A percentile compares a stretch with the other conserved stretches of the same genome.
Evolutionary conservation across 2,888 invertebrate genomes (phyloP).

Genomic region (Scotopteryx bipunctaria): DNA sequence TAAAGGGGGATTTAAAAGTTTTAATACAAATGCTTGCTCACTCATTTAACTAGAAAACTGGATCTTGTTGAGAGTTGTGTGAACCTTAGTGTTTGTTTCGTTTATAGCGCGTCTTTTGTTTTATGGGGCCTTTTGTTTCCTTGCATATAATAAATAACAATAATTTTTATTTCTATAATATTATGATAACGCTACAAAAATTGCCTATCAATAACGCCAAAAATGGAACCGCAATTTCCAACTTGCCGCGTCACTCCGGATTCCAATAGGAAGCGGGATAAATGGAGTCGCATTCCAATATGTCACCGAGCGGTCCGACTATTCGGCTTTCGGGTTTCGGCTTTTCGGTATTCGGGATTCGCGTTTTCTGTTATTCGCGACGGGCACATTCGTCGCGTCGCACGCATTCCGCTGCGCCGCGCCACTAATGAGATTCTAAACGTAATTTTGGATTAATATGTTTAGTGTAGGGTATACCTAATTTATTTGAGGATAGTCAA

Average conservation of each 20-base stretch:
- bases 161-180: too few species aligned
- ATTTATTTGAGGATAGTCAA: neutral
- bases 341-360: conserved; percentile 63
- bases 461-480: conserved; percentile 36
- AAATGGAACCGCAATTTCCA: conserved; percentile 81
- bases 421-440: conserved; percentile 73
- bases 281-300: conserved; percentile 84
- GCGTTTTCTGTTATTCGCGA: conserved; percentile 68
- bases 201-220: conserved; percentile 77
- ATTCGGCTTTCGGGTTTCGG: conserved; percentile 72
- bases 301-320: conserved; percentile 75
- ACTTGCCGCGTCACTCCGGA: conserved; percentile 83
- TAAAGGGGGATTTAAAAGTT: conserved; percentile 6
- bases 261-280: conserved; percentile 83
- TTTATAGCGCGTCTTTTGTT: neutral
- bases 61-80: neutral
- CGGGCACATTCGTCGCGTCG: conserved; percentile 61
- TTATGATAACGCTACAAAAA: conserved; percentile 62
- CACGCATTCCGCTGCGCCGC: conserved; percentile 58
- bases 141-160: too few species aligned
- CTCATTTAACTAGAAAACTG: neutral
- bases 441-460: conserved; percentile 52
- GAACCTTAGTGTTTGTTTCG: neutral
- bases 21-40: neutral
- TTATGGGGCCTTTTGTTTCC: neutral